Evolutionary conservation across 2,113 vertebrate species (phyloP), one percentile per base, ranked within the genome.

Genomic region (Barnardius zonarius): DNA sequence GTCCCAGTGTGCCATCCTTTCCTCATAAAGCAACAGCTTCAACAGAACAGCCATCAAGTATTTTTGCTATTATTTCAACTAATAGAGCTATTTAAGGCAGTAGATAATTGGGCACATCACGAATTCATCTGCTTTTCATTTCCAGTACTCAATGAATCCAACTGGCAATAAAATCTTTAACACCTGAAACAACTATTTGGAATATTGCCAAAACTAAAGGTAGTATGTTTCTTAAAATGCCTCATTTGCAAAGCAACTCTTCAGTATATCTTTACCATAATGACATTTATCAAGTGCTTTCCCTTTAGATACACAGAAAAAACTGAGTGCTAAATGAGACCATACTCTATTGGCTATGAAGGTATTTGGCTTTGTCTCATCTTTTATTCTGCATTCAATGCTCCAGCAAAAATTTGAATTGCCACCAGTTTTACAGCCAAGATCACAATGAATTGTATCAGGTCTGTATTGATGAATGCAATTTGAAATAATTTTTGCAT

Each of bases 51-150:
- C 30, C 48, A 79, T 88, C 69, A 68, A 74, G 37, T 66, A 86
- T 66, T 79, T 86, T 81, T 76, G 35, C 55, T 92, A 83, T 92
- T 95, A 81, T 90, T 90, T 92, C 73, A 94, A 73, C 69, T 93
- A 84, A 92, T 67, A 81, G 72, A 86, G 72, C 64, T 90, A 90
- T 90, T 93, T 61, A 86, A 93, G 66, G 55, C 39, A 86, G 61
- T 7, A 93, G 79, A 86, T 84, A 94, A 94, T 92, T 86, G 43
- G 35, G 31, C 52, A 94, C n/a, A 88, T 90, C 55, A 64, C 37
- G 55, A 74, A 88, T 75, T 94, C 69, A 82, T 93, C 48, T 94
- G 62, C 33, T 95, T 83, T 92, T 88, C 48, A 48, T 92, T 78
- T 95, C 48, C 37, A 70, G 15, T 75, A 75, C 93, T 81, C 77